Evolutionary conservation across 1,140 invertebrate genomes (phyloP), one percentile per base, ranked within the genome.

Genomic region (Glossosoma conforme): DNA sequence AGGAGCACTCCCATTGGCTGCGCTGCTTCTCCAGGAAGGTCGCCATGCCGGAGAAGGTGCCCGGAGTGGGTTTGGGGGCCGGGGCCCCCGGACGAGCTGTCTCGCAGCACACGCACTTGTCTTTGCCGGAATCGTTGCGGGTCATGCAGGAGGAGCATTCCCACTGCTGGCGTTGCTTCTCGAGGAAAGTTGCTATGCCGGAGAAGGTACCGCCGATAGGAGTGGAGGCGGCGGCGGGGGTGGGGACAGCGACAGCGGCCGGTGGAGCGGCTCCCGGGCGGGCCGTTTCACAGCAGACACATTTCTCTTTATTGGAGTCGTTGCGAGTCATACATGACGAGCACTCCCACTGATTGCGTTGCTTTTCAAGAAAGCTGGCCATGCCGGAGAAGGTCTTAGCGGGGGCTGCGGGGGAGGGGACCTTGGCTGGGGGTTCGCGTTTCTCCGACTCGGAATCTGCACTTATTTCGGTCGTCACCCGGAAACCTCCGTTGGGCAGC

Each of bases 51-150:
- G 41, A 46, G 40, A 57, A 62, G 58, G 60, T 20, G 15, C 54
- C 41, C 24, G 52, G 49, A 32, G 49, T 54, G 14, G 52, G 56
- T 14, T 56, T 36, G 21, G 58, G 55, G 10, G 58, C 49, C 2
- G 59, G 44, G 3, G 62, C 62, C 10, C 67, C 75, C 6, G 83
- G 81, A 61, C 81, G 87, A 1, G 77, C 63, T 18, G 82, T 73
- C 44, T 82, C 80, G 62, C 86, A 89, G 52, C 85, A 87, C 15
- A 79, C 69, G 69, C 87, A 90, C 56, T 74, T 79, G 3, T 56
- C 59, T 28, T 68, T 72, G 17, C 72, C 64, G 6, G 60, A 61
- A 17, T 79, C 75, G 60, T 87, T 88, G 42, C 72, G 68, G 1
- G 86, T 67, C 65, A 84, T 75, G 62, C 86, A 89, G 15, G 68